These are phyloP conservation scores for Drosophila repletoides DNA, from an alignment of 1,140 invertebrate genomes.

Conservation along the genomic window DNA sequence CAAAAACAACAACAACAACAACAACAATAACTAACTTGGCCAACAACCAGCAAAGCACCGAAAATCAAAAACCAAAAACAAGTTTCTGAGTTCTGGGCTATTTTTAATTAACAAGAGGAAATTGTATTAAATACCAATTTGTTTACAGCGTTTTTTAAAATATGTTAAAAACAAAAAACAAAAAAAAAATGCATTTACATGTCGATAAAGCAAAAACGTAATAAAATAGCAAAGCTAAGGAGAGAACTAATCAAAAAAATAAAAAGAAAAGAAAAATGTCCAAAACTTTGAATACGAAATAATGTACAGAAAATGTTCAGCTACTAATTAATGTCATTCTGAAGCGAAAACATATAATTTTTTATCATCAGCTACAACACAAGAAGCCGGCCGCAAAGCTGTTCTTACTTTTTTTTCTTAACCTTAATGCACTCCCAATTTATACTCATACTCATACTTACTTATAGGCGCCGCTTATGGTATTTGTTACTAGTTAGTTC, in stretches of 20 bases:
- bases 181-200: conserved; percentile 18
- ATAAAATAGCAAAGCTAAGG: conserved; percentile 29
- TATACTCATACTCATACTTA: not conserved
- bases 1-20: conserved; percentile 19
- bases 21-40: conserved; percentile 59
- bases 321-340: conserved; percentile 52
- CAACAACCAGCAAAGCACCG: conserved; percentile 32
- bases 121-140: conserved; percentile 32
- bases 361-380: conserved; percentile 35
- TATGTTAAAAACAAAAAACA: conserved; percentile 39
- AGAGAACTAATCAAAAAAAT: conserved; percentile 15
- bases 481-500: not conserved
- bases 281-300: conserved; percentile 83
- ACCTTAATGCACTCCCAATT: conserved; percentile 1
- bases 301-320: conserved; percentile 59
- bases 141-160: conserved; percentile 17
- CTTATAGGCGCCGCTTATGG: not conserved
- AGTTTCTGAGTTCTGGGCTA: conserved; percentile 82
- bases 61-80: conserved; percentile 61
- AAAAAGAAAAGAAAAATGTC: conserved; percentile 65
- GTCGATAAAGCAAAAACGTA: conserved; percentile 4
- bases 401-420: conserved; percentile 12
- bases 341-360: conserved; percentile 38
- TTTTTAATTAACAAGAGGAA: conserved; percentile 54
- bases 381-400: conserved; percentile 1